Evolutionary conservation across 2,797 vertebrate genomes (phyloP).

Genomic region (Odontamblyopus lacepedii): DNA sequence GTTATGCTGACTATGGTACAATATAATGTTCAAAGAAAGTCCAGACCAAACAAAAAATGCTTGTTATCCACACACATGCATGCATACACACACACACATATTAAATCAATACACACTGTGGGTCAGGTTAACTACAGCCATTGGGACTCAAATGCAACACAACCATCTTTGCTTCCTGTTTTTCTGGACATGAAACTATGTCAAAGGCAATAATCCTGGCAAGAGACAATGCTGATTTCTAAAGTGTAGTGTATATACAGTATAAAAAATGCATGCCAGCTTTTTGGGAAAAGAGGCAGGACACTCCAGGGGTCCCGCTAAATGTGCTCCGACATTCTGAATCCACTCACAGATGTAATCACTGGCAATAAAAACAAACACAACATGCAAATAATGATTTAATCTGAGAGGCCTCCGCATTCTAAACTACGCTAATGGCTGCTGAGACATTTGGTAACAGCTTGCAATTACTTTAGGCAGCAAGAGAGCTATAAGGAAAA

Average conservation of each 20-base stretch:
- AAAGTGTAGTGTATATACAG: conserved; percentile 27
- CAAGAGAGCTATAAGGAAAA: conserved; percentile 16
- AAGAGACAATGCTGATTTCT: conserved; percentile 43
- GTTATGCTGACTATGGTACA: neutral
- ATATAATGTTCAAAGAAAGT: neutral
- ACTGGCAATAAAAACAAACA: conserved; percentile 44
- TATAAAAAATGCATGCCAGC: conserved; percentile 28
- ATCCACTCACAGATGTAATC: conserved; percentile 38
- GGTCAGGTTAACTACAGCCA: conserved; percentile 61
- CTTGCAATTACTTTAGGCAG: conserved; percentile 26
- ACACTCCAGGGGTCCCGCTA: conserved; percentile 35
- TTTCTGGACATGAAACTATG: conserved; percentile 76
- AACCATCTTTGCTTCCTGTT: conserved; percentile 77
- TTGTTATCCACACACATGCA: conserved; percentile 17
- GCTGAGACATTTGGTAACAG: conserved; percentile 35
- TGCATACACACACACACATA: neutral
- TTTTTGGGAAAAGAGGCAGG: conserved; percentile 32
- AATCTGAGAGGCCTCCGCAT: conserved; percentile 25
- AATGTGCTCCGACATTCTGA: conserved; percentile 20
- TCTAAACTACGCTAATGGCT: conserved; percentile 28
- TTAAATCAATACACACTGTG: conserved; percentile 52
- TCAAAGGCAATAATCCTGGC: conserved; percentile 70
- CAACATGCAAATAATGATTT: conserved; percentile 36
- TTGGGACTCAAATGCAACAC: conserved; percentile 66
- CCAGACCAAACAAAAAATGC: conserved; percentile 6